Evolutionary conservation across 2,888 invertebrate genomes (phyloP), one percentile per base, ranked within the genome.

Genomic region (Agriotes lineatus): DNA sequence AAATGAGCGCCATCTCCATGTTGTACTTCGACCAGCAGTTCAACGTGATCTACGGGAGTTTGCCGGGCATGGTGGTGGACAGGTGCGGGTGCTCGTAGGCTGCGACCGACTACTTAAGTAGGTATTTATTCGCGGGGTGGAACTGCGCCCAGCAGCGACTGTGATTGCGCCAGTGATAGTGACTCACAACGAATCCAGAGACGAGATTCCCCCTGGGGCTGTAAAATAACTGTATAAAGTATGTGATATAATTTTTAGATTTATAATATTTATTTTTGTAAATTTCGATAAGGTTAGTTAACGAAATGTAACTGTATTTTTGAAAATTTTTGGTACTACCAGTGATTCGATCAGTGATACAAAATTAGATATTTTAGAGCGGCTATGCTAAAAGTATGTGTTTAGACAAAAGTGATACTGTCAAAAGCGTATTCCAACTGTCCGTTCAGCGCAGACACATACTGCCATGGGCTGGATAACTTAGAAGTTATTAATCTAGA

Each of bases 51-150:
- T 92, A 92, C 82, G 94, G 95, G 75, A 91, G 92, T 71, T 88
- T 97, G 76, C 96, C 96, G 4, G 95, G 96, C 19, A 97, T 97
- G 97, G 94, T 96, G 66, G 96, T 97, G 37, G 95, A 96, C 76
- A 90, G 92, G 80, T 97, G 97, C 83, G 96, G 96, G 59, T 97
- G 97, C 84, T 93, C 95, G 86, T 96, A 91, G 85, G 10, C 10
- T 14, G n/a, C 3, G 3, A 39, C 45, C 14, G 14, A 20, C 48
- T 19, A 48, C 37, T 22, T 37, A 50, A 2, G 20, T 42, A 52
- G 20, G 42, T 42, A 62, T 62, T 54, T 50, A 62, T 54, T 54
- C 18, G 54, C 42, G 54, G n/a, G n/a, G n/a, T n/a, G n/a, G n/a
- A n/a, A n/a, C n/a, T n/a, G n/a, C 2, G 5, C 2, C n/a, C 10